Evolutionary conservation across 1,140 invertebrate species (phyloP), one percentile per base, ranked within the genome.

Genomic region (Xylocopa sonorina): DNA sequence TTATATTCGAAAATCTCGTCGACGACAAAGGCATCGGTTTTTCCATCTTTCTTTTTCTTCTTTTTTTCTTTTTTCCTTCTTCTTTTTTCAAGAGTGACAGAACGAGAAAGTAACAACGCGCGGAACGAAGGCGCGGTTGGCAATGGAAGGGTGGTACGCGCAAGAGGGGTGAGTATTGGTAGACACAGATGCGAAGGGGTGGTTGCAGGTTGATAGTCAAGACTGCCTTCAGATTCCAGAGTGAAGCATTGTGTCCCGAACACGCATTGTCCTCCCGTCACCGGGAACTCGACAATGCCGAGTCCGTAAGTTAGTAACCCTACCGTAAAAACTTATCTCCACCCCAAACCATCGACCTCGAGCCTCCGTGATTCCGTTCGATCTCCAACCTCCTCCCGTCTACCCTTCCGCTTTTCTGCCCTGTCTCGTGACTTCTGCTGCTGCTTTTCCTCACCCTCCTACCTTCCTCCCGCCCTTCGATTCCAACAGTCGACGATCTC

Each of bases 221-320:
- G 84, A 82, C 87, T 88, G 86, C 84, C 80, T 88, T 86, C 83
- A 88, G 87, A 89, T 88, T 89, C 85, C 88, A 85, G 85, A 86
- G 88, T 84, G 84, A 89, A 89, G 89, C 89, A 89, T 90, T 89
- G 89, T 90, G 89, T 87, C 85, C 87, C 86, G 87, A 90, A 88
- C 82, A 81, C 83, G 87, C 88, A 90, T 90, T 90, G 89, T 90
- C 89, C 88, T 90, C 89, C 75, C 88, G 87, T 90, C 89, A 89
- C 83, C 85, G 86, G 84, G 78, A 89, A 89, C 86, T 89, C 84
- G 82, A 90, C 89, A 90, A 90, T 90, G 86, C 89, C 88, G 88
- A 89, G 88, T 89, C 88, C 86, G 87, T 88, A 89, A 90, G 88
- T 90, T 90, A 88, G 88, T 90, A 90, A 90, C 88, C 89, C 88